These are phyloP conservation scores for Troides helena DNA, from an alignment of 2,888 invertebrate species.

Conservation along the genomic window DNA sequence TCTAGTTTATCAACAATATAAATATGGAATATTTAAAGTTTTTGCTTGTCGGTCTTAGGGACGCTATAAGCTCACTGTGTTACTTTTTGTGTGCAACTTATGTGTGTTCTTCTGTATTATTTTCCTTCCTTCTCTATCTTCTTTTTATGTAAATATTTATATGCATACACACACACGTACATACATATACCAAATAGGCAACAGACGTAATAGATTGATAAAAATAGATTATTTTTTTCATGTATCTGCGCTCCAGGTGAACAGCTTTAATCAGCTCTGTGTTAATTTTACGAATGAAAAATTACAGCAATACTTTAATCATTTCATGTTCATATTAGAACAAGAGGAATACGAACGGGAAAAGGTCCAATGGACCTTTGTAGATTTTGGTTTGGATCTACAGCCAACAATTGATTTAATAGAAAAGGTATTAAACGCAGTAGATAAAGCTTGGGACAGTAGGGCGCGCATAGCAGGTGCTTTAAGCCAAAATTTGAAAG, in stretches of 20 bases:
- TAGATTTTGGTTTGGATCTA: slow-evolving; percentile 97
- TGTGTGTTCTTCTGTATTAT: slow-evolving; percentile 45
- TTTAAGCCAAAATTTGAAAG: slow-evolving; percentile 52
- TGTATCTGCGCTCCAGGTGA: slow-evolving; percentile 83
- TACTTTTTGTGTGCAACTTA: slow-evolving; percentile 59
- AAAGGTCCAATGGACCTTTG: slow-evolving; percentile 94
- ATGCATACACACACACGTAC: slow-evolving; percentile 35
- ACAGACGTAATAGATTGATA: slow-evolving; percentile 31
- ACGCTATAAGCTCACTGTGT: slow-evolving; percentile 54
- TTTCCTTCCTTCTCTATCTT: slow-evolving; percentile 43
- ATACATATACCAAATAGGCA: slow-evolving; percentile 37
- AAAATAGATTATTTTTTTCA: slow-evolving; percentile 56
- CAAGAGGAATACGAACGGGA: slow-evolving; percentile 97
- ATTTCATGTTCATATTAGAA: slow-evolving; percentile 97
- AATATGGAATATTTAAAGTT: slow-evolving; percentile 36
- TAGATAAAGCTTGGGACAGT: slow-evolving; percentile 54
- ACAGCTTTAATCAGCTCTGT: slow-evolving; percentile 97
- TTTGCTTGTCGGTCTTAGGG: slow-evolving; percentile 58
- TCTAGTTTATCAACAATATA: slow-evolving; percentile 24
- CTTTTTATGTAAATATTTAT: slow-evolving; percentile 30
- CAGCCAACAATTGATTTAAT: slow-evolving; percentile 94
- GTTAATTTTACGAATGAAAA: slow-evolving; percentile 98
- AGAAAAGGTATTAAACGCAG: slow-evolving; percentile 87
- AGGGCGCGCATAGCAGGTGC: slow-evolving; percentile 58
- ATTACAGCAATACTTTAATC: slow-evolving; percentile 97